Percentiles rank a stretch among this genome's conserved stretches.
Evolutionary conservation across 1,140 invertebrate genomes (phyloP).

Genomic region (Hycleus phaleratus): DNA sequence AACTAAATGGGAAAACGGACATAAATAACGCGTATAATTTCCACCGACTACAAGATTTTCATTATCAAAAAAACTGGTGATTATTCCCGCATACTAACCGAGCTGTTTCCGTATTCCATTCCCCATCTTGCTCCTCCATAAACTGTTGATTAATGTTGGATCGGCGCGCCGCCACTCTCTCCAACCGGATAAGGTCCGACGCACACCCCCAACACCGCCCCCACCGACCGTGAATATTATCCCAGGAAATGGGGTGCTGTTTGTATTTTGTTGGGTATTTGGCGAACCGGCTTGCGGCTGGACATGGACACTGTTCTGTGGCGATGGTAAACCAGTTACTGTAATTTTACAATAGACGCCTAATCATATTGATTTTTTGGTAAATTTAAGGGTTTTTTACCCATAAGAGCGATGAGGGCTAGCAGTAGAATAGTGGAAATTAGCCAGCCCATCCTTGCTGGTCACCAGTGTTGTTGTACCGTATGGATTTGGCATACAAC

Average conservation of each 20-base stretch:
- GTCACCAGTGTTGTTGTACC: conserved; percentile 15
- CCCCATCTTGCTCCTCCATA: conserved; percentile 61
- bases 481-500: too few species aligned
- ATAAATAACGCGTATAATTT: too few species aligned
- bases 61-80: not conserved
- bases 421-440: conserved; percentile 26
- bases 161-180: conserved; percentile 59
- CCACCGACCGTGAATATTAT: conserved; percentile 21
- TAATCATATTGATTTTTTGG: not conserved
- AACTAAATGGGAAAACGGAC: too few species aligned
- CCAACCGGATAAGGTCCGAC: conserved; percentile 44
- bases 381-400: conserved; percentile 3
- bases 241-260: conserved; percentile 34
- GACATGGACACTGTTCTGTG: conserved; percentile 32
- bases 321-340: conserved; percentile 31
- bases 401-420: conserved; percentile 27
- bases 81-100: conserved; percentile 35
- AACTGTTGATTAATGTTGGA: conserved; percentile 57
- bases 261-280: not conserved
- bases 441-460: conserved; percentile 31
- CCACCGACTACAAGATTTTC: not conserved
- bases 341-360: not conserved
- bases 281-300: conserved; percentile 33
- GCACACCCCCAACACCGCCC: conserved; percentile 36
- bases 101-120: conserved; percentile 58